phyloP scores from a whole-genome alignment of 2,888 invertebrate genomes.

The Melanostoma mellinum region DNA sequence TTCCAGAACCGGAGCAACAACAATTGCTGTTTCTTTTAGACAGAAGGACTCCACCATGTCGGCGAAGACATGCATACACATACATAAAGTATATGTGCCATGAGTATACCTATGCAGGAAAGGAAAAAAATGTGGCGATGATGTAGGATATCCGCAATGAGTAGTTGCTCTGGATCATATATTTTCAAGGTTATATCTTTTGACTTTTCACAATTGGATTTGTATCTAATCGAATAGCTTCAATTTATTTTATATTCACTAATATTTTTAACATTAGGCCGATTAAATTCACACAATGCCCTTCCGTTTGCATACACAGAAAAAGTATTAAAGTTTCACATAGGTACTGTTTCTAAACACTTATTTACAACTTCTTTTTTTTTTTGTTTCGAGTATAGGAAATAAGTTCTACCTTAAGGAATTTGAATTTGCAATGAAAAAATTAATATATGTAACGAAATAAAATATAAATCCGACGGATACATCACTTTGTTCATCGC shows the following conservation, averaged over 20 bases:
- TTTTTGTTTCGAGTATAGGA: background rate
- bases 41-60: slow-evolving; percentile 60
- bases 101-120: slow-evolving; percentile 26
- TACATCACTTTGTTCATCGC: slow-evolving; percentile 34
- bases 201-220: slow-evolving; percentile 33
- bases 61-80: slow-evolving; percentile 13
- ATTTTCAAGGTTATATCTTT: slow-evolving; percentile 56
- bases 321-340: slow-evolving; percentile 12
- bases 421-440: slow-evolving; percentile 8
- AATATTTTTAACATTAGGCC: background rate
- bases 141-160: slow-evolving; percentile 61
- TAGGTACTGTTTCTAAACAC: background rate
- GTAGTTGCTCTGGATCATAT: slow-evolving; percentile 46
- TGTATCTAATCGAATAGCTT: background rate
- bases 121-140: slow-evolving; percentile 33
- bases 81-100: slow-evolving; percentile 38
- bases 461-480: slow-evolving; percentile 29
- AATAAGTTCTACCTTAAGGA: slow-evolving; percentile 6
- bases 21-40: slow-evolving; percentile 37
- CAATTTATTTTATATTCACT: background rate
- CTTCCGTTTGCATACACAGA: slow-evolving; percentile 32
- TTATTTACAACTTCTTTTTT: background rate
- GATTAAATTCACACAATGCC: slow-evolving; percentile 17
- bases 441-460: slow-evolving; percentile 18
- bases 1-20: slow-evolving; percentile 27